These are phyloP conservation scores for Hormiphora californensis DNA, from an alignment of 37 sponge, comb jelly and placozoan genomes.

Conservation along the genomic window DNA sequence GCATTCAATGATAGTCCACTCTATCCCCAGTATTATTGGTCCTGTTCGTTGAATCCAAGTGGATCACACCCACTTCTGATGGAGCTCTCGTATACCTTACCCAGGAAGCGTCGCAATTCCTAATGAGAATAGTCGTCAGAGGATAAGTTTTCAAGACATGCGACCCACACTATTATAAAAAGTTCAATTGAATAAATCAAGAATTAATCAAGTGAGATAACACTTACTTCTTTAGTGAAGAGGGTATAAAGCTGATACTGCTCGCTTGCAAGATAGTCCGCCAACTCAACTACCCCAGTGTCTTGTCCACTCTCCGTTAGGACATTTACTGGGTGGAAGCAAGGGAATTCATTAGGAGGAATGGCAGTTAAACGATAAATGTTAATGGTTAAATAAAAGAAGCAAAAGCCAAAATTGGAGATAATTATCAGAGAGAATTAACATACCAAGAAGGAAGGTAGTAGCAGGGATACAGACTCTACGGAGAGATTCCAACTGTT, in stretches of 20 bases:
- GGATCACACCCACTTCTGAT: slow-evolving; percentile 37
- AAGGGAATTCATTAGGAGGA: background rate
- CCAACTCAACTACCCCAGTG: slow-evolving; percentile 58
- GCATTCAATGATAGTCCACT: background rate
- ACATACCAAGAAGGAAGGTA: slow-evolving; percentile 34
- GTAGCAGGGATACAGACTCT: slow-evolving; percentile 11
- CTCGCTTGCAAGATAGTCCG: slow-evolving; percentile 71
- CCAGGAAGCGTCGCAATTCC: background rate
- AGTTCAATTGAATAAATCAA: no score
- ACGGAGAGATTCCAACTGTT: background rate
- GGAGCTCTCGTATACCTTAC: background rate
- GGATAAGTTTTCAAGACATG: no score
- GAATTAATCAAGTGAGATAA: no score
- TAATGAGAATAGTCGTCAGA: background rate
- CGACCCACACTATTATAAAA: no score
- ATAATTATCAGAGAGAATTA: background rate
- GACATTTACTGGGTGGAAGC: background rate
- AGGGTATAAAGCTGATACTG: slow-evolving; percentile 64
- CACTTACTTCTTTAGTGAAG: slow-evolving; percentile 22
- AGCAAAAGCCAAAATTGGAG: background rate
- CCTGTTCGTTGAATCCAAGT: background rate
- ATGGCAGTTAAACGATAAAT: background rate
- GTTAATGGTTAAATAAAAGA: background rate
- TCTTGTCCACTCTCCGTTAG: background rate
- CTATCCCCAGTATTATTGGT: background rate